Base-by-base conservation (phyloP, 2,888 invertebrate species). In the Eurytoma californica region DNA sequence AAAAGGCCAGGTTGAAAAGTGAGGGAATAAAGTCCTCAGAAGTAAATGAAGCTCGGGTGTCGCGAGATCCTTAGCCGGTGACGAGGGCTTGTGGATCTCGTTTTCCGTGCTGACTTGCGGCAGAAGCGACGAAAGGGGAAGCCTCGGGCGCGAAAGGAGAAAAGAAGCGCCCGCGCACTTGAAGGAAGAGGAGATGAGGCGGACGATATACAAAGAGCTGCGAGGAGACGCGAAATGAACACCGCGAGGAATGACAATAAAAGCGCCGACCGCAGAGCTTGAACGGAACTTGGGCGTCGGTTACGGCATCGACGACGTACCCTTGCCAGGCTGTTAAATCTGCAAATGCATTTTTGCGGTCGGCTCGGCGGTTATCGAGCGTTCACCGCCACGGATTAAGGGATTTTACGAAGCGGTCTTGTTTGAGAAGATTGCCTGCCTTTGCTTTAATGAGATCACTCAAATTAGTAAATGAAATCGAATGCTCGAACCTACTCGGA, bases 211-310 rank as follows among this genome's bases (percentile, higher is more conserved):
- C 49, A 5, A 30, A 67, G 66, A 57, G 39, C 16, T 30, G 63
- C 24, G 39, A 39, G 30, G 28, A 30, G 49, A 65, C 47, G 57
- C 18, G 68, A 75, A 75, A 76, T 69, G 39, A 69, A 69, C 47
- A 70, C 70, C 72, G 30, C 49, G 55, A 49, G 72, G 51, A 60
- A 77, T 77, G 24, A 67, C 77, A 77, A 77, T 60, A 77, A 77
- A 60, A 77, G 72, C 47, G 12, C 49, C 24, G 63, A 65, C 77
- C 77, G 70, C 77, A 75, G 51, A 49, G 24, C 39, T 65, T 30
- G 20, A 78, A 73, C 61, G 78, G 72, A 78, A 73, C 72, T 78
- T 68, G 39, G 51, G 53, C 61, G 39, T 67, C 67, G 55, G 66
- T 69, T 76, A 75, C 74, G 55, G 57, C 39, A 20, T 60, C 20